Evolutionary conservation across 2,113 vertebrate species (phyloP), one percentile per base, ranked within the genome.

Genomic region (Neomonachus schauinslandi): DNA sequence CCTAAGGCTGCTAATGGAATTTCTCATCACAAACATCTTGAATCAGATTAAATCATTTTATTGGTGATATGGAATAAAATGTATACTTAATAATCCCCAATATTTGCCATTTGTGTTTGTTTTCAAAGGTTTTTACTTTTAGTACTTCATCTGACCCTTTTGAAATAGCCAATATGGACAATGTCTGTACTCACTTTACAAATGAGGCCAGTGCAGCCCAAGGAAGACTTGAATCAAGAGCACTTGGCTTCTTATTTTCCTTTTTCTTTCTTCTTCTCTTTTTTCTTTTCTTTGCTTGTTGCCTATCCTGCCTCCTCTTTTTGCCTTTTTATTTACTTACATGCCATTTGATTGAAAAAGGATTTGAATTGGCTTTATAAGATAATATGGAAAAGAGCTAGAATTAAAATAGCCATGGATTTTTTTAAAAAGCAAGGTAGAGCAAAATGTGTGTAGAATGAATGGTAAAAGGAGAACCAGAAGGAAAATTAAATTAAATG

Each of bases 31-130:
- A 91, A 94, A 94, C 22, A 46, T 79, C 93, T 65, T 76, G 67
- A 88, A 91, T 95, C 31, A 85, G 42, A 77, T 93, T 49, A 89
- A 96, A 63, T 93, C 12, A 71, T 85, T 59, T 92, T 91, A 95
- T 51, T 89, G 65, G 59, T 61, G 21, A 36, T 55, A 49, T 94
- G 88, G 13, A 33, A 51, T 89, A 91, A 94, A 83, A 65, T 74
- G 3, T 87, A 69, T 36, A 49, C 46, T 65, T 82, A 81, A 55
- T 51, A 63, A 86, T 77, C 39, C 36, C 24, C 36, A 9, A 21
- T 88, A 89, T 94, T 93, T 91, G 13, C 55, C 65, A n/a, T 95
- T 96, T 3, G 0, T 67, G 22, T 97, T 92, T 80, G 39, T 95
- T 95, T 91, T 89, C 82, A 86, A 72, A 67, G 77, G 24, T 26